Percentiles rank a stretch among this genome's conserved stretches.
Conservation (phyloP, 2,797 vertebrate species). For the Dallia pectoralis region DNA sequence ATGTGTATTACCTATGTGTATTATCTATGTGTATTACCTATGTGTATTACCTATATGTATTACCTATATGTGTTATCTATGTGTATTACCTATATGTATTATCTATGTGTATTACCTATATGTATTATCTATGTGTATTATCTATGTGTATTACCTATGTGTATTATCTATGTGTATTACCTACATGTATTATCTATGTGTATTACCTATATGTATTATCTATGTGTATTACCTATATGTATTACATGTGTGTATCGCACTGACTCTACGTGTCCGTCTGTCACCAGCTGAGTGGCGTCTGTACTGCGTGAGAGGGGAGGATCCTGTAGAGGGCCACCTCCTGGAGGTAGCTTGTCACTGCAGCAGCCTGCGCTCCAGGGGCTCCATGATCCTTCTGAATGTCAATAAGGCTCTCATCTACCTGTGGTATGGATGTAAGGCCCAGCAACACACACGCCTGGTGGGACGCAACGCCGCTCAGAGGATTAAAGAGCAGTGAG, state of each 20-base stretch:
- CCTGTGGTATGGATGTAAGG: constrained; percentile 98
- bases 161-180: no score
- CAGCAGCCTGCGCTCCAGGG: constrained; percentile 93
- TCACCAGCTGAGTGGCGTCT: constrained; percentile 85
- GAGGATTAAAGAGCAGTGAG: constrained; percentile 94
- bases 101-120: no score
- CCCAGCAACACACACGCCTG: constrained; percentile 85
- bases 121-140: no score
- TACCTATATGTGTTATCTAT: no score
- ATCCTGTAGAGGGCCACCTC: constrained; percentile 89
- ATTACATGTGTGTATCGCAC: background rate
- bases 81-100: no score
- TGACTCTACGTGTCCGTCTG: background rate
- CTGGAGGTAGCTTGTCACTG: constrained; percentile 97
- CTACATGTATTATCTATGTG: no score
- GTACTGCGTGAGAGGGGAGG: constrained; percentile 93
- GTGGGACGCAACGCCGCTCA: constrained; percentile 86
- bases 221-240: no score
- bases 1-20: no score
- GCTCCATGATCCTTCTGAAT: constrained; percentile 94
- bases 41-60: no score
- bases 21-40: no score
- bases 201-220: no score
- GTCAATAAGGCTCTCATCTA: constrained; percentile 91
- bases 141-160: no score